Percentiles rank a stretch among this genome's conserved stretches.
Conservation (phyloP, 2,888 invertebrate genomes). For the Esperia sulphurella region DNA sequence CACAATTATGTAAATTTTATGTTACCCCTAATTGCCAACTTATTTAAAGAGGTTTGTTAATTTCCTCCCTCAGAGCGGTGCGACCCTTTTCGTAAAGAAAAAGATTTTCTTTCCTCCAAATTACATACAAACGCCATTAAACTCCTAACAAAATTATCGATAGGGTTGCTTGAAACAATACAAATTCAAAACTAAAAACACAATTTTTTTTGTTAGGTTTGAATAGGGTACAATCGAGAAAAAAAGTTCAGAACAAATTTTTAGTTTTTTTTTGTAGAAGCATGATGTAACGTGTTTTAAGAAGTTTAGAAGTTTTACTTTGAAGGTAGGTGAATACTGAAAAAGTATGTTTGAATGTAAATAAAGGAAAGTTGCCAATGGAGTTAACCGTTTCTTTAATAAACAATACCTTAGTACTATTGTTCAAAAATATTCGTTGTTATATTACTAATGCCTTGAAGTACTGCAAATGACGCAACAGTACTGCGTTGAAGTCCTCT, state of each 20-base stretch:
- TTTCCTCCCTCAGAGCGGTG: slow-evolving; percentile 42
- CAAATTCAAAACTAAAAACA: slow-evolving; percentile 41
- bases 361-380: neutral
- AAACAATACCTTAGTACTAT: too few species aligned
- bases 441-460: too few species aligned
- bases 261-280: neutral
- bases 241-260: neutral
- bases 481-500: too few species aligned
- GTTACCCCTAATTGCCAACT: slow-evolving; percentile 77
- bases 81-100: slow-evolving; percentile 7
- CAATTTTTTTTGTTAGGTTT: slow-evolving; percentile 6
- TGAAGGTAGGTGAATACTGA: too few species aligned
- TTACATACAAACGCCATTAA: slow-evolving; percentile 68
- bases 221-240: too few species aligned
- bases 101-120: slow-evolving; percentile 41
- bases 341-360: neutral
- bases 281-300: too few species aligned
- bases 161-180: slow-evolving; percentile 46
- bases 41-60: slow-evolving; percentile 76
- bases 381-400: too few species aligned
- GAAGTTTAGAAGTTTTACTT: too few species aligned
- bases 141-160: slow-evolving; percentile 48
- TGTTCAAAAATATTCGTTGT: too few species aligned
- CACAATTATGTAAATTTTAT: slow-evolving; percentile 76
- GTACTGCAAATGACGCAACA: too few species aligned